Conservation (phyloP, 92 coral and sea anemone genomes). For the Heteractis magnifica region DNA sequence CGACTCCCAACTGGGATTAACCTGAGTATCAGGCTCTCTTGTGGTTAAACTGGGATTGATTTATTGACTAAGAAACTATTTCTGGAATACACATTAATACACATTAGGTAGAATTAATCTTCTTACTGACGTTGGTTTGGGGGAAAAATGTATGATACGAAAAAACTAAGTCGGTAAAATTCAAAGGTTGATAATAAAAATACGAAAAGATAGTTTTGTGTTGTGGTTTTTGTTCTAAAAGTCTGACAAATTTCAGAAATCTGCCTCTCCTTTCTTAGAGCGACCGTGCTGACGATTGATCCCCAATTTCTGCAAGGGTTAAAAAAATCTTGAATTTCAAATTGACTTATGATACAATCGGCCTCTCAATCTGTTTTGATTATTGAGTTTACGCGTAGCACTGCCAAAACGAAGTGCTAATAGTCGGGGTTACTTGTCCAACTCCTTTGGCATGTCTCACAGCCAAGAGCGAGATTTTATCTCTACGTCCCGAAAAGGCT, state of each 20-base stretch:
- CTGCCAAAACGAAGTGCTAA: background rate
- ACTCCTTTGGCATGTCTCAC: conserved; percentile 7
- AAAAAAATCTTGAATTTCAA: background rate
- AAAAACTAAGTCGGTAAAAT: too few species aligned
- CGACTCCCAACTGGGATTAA: background rate
- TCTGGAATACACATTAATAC: background rate
- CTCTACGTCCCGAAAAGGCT: background rate
- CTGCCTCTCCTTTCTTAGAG: background rate
- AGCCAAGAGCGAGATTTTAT: conserved; percentile 31
- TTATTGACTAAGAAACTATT: background rate
- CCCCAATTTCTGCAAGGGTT: background rate
- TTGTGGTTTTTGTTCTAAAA: background rate
- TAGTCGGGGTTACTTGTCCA: conserved; percentile 10
- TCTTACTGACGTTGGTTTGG: too few species aligned
- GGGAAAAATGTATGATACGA: too few species aligned
- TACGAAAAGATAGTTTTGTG: too few species aligned
- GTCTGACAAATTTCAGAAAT: background rate
- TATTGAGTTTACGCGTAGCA: background rate
- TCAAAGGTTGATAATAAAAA: too few species aligned
- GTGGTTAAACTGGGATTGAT: background rate
- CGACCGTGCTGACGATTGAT: background rate
- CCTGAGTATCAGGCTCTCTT: too few species aligned
- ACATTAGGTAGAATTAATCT: too few species aligned
- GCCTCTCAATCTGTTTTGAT: conserved; percentile 6
- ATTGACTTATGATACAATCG: conserved; percentile 14